phyloP scores from a whole-genome alignment of 2,888 invertebrate species.

The Oligia strigilis region DNA sequence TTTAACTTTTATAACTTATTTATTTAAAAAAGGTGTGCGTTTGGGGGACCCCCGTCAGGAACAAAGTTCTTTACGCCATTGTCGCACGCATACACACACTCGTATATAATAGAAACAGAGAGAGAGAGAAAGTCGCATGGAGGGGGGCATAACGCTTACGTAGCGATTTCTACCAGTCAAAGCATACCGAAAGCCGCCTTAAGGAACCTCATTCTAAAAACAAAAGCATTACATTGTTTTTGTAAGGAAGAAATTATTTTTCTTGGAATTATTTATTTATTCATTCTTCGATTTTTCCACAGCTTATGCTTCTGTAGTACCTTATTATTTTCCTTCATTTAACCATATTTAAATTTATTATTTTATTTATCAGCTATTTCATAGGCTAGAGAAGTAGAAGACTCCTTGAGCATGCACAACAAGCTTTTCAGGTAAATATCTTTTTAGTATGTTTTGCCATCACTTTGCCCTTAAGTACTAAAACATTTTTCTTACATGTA shows the following conservation, averaged over 20 bases:
- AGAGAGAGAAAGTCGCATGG: neutral
- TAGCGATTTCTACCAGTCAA: no score
- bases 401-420: slow-evolving; percentile 74
- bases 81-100: neutral
- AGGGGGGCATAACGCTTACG: neutral
- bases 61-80: neutral
- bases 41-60: neutral
- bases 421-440: slow-evolving; percentile 75
- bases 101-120: neutral
- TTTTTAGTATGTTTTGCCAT: slow-evolving; percentile 49
- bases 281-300: neutral
- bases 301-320: slow-evolving; percentile 30
- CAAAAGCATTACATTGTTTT: neutral
- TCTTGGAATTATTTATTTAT: slow-evolving; percentile 4
- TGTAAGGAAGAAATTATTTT: neutral
- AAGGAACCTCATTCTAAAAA: neutral
- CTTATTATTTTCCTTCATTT: slow-evolving; percentile 29
- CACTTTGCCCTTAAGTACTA: slow-evolving; percentile 1
- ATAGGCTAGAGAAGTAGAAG: slow-evolving; percentile 76
- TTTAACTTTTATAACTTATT: no score
- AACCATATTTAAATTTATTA: slow-evolving; percentile 64
- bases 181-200: neutral
- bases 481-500: neutral
- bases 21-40: neutral
- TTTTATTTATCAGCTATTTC: slow-evolving; percentile 71